Base-by-base conservation (phyloP, 2,888 invertebrate species). In the Drosophila neonasuta region DNA sequence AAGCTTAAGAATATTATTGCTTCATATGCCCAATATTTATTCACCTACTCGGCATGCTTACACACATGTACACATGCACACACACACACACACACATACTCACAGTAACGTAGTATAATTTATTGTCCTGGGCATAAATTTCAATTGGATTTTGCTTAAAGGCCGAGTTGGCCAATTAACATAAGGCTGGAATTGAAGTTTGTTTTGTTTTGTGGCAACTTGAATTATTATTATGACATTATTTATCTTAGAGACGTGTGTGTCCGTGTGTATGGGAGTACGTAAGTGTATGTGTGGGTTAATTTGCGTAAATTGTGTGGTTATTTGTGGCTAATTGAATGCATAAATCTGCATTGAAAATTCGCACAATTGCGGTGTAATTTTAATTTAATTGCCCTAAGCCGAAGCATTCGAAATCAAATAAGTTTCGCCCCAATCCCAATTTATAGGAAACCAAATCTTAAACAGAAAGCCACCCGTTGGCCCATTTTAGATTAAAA, bases 291-390 rank as follows among this genome's bases (percentile, higher is more conserved):
- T 64, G 65, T 69, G 54, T 62, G 48, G 61, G 56, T 71, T 77
- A 71, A 74, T 81, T 80, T 76, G 73, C 68, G 61, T 59, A 74
- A 82, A 77, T 71, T 82, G 80, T 82, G 69, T 80, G 80, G 58
- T 82, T 68, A 82, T 85, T 80, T 85, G 80, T 61, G 74, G 77
- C 62, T 74, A 85, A 82, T 85, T 82, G 64, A 77, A 82, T 68
- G 62, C 74, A 77, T 82, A 77, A 77, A 77, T 74, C 67, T 57
- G 45, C 63, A 79, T 63, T 32, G 59, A 52, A 66, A 68, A 67
- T 65, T 48, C 50, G 13, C 42, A 48, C 45, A 79, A 59, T 69
- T 76, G 62, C 15, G 59, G 52, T 56, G 59, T 66, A 77, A 85
- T 82, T 49, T 56, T 60, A 34, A 56, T 71, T 68, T 74, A 79